These are phyloP conservation scores for Tinamus major DNA, from an alignment of 2,797 vertebrate species.

Conservation along the genomic window DNA sequence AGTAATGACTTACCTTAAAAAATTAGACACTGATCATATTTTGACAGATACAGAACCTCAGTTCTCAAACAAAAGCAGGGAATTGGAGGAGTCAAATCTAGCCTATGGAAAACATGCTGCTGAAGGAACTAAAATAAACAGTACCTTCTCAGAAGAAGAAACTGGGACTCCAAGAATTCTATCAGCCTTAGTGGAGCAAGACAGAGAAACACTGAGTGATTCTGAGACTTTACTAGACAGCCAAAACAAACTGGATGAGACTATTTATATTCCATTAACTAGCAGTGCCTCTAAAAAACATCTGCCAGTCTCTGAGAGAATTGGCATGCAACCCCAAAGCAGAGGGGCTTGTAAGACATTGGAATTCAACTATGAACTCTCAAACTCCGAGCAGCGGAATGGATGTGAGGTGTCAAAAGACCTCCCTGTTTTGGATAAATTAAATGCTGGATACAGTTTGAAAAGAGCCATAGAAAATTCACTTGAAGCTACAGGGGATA, in stretches of 20 bases:
- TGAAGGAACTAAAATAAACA: constrained; percentile 26
- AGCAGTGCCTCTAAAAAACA: constrained; percentile 70
- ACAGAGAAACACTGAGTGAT: constrained; percentile 59
- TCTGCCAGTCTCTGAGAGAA: neutral
- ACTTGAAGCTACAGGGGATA: neutral
- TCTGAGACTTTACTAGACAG: constrained; percentile 59
- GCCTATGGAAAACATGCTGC: constrained; percentile 18
- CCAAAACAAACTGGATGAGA: constrained; percentile 74
- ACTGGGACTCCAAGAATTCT: neutral
- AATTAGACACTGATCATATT: constrained; percentile 73
- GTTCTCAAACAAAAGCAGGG: neutral
- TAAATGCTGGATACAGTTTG: neutral
- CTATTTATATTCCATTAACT: constrained; percentile 81
- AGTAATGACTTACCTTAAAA: constrained; percentile 83
- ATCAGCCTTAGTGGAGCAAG: constrained; percentile 15
- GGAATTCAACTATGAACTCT: neutral
- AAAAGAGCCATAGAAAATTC: constrained; percentile 40
- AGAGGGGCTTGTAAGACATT: neutral
- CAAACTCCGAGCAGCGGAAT: constrained; percentile 11
- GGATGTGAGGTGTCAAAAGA: neutral
- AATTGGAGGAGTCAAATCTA: constrained; percentile 1
- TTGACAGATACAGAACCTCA: constrained; percentile 34
- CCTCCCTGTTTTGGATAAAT: neutral
- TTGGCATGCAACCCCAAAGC: constrained; percentile 13
- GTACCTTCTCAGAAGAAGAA: neutral